Conservation (phyloP, 2,888 invertebrate species). For the Oscheius sp. region DNA sequence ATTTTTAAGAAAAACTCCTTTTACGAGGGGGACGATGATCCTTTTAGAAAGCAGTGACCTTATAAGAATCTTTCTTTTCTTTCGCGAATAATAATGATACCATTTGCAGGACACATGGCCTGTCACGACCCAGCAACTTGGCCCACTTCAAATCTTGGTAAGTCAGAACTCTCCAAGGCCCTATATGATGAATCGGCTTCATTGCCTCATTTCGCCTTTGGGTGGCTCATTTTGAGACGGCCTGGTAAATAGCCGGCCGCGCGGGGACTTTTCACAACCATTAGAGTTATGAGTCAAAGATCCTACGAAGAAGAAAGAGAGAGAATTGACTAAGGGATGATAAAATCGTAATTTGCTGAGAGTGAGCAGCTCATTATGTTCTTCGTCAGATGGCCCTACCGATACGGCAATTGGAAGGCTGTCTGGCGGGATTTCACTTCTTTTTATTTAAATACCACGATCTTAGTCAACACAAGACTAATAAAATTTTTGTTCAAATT, state of each 20-base stretch:
- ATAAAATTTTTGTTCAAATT: too few species aligned
- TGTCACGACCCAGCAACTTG: slow-evolving; percentile 56
- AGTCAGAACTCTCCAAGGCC: slow-evolving; percentile 39
- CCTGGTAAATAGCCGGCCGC: slow-evolving; percentile 27
- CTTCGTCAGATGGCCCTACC: slow-evolving; percentile 29
- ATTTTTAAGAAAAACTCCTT: background rate
- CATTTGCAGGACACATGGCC: slow-evolving; percentile 52
- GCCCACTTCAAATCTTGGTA: slow-evolving; percentile 36
- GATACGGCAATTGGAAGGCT: slow-evolving; percentile 19
- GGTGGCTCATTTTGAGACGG: slow-evolving; percentile 20
- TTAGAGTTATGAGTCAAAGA: background rate
- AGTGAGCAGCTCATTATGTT: slow-evolving; percentile 30
- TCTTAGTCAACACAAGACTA: background rate
- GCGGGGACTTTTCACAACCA: slow-evolving; percentile 11
- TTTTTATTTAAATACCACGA: background rate
- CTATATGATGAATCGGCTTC: slow-evolving; percentile 46
- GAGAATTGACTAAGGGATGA: too few species aligned
- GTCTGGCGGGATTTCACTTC: background rate
- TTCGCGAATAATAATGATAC: too few species aligned
- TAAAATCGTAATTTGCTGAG: slow-evolving; percentile 28
- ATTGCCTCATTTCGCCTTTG: slow-evolving; percentile 31
- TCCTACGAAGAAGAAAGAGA: background rate
- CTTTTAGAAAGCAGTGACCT: slow-evolving; percentile 25
- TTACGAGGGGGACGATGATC: background rate
- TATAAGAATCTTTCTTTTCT: background rate